Conservation (phyloP, 2,113 vertebrate genomes). For the Ameiurus melas region DNA sequence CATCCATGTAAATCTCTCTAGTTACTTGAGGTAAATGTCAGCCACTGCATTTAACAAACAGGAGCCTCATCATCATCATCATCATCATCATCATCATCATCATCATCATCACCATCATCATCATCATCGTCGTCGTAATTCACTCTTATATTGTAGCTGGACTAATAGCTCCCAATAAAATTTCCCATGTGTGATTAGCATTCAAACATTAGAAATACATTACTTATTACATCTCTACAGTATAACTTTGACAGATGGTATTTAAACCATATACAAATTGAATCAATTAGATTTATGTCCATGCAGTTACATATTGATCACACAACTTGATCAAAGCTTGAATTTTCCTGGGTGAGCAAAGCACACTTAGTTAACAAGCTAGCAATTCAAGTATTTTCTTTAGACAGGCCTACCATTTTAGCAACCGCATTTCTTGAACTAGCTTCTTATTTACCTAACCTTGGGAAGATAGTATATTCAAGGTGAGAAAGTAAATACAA, state of each 20-base stretch:
- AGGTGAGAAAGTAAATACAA: neutral
- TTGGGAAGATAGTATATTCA: neutral
- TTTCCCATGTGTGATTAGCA: neutral
- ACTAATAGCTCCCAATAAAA: neutral
- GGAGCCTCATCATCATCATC: neutral
- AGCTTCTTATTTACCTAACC: neutral
- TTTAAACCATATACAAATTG: neutral
- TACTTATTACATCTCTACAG: neutral
- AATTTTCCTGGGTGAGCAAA: neutral
- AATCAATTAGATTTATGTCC: neutral
- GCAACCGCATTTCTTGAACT: neutral
- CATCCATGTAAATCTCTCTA: neutral
- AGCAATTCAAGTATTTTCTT: neutral
- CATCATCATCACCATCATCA: too few relatives aligned
- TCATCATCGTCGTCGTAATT: too few relatives aligned
- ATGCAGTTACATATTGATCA: neutral
- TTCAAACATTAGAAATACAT: neutral
- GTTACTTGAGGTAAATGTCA: neutral
- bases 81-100: neutral
- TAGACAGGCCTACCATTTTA: neutral
- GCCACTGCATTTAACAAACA: neutral
- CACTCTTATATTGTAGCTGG: neutral
- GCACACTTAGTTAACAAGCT: neutral
- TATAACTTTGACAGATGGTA: neutral
- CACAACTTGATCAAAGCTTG: neutral